Evolutionary conservation across 2,888 invertebrate species (phyloP).

Genomic region (Toxonevra muliebris): DNA sequence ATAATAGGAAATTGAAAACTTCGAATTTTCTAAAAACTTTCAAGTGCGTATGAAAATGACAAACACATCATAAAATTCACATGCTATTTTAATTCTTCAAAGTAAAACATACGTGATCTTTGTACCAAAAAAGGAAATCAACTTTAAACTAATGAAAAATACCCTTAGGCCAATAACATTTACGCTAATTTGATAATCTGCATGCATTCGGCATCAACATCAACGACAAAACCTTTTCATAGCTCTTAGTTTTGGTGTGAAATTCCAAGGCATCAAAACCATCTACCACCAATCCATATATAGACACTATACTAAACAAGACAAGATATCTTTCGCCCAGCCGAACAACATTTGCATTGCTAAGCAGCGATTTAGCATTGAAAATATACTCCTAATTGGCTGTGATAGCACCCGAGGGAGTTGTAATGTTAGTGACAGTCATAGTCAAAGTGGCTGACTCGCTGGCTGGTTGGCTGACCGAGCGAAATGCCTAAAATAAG

Average conservation of each 20-base stretch:
- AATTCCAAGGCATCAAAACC: constrained; percentile 21
- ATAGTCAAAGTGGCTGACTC: constrained; percentile 29
- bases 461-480: neutral
- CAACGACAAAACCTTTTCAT: constrained; percentile 32
- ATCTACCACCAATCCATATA: neutral
- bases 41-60: neutral
- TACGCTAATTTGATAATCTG: constrained; percentile 58
- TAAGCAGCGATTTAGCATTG: constrained; percentile 43
- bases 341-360: constrained; percentile 59
- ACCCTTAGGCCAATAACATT: constrained; percentile 46
- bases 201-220: constrained; percentile 34
- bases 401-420: constrained; percentile 64
- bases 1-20: constrained; percentile 56
- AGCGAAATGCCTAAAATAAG: neutral
- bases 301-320: neutral
- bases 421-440: constrained; percentile 51
- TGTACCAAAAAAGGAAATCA: constrained; percentile 20
- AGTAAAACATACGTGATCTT: constrained; percentile 20
- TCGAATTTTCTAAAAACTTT: constrained; percentile 32
- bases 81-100: constrained; percentile 1
- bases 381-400: constrained; percentile 63
- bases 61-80: constrained; percentile 15
- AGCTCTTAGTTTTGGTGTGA: constrained; percentile 33
- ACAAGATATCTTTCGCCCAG: constrained; percentile 13
- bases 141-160: constrained; percentile 38